Percentiles rank a stretch among this genome's conserved stretches.
phyloP scores from a whole-genome alignment of 1,140 invertebrate genomes.

The Macrosteles quadrilineatus region DNA sequence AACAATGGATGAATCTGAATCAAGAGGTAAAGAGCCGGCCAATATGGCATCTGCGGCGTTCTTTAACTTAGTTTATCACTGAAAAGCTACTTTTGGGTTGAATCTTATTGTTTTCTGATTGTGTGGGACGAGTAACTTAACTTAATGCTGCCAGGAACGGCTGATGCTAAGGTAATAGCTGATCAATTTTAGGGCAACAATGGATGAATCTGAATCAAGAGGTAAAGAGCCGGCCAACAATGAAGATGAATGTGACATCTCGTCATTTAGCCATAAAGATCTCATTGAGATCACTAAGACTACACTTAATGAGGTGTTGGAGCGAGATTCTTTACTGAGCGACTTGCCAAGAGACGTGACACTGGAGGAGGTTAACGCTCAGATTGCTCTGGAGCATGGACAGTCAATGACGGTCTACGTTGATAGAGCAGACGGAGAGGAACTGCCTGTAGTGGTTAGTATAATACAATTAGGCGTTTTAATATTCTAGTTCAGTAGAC shows the following conservation, averaged over 20 bases:
- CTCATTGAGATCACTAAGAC: conserved; percentile 61
- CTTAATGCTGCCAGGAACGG: too few species aligned
- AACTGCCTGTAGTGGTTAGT: conserved; percentile 67
- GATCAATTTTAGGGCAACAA: too few species aligned
- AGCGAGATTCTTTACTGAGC: conserved; percentile 61
- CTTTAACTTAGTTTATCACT: too few species aligned
- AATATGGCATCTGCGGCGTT: too few species aligned
- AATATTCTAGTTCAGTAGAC: too few species aligned
- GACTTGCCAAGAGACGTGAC: conserved; percentile 69
- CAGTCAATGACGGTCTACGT: conserved; percentile 70
- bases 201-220: conserved; percentile 9
- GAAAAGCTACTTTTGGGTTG: too few species aligned
- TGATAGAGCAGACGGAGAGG: conserved; percentile 58
- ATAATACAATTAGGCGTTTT: too few species aligned
- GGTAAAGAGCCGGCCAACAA: conserved; percentile 43
- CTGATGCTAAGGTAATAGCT: too few species aligned
- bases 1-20: too few species aligned
- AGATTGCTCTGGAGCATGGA: conserved; percentile 71
- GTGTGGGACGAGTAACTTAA: too few species aligned
- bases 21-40: conserved; percentile 39
- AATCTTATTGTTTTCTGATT: too few species aligned
- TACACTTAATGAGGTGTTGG: conserved; percentile 59
- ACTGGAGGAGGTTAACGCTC: conserved; percentile 66
- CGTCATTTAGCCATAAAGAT: conserved; percentile 56
- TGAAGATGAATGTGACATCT: conserved; percentile 44